Base-by-base conservation (phyloP, 2,888 invertebrate species). In the Torymus texanus region DNA sequence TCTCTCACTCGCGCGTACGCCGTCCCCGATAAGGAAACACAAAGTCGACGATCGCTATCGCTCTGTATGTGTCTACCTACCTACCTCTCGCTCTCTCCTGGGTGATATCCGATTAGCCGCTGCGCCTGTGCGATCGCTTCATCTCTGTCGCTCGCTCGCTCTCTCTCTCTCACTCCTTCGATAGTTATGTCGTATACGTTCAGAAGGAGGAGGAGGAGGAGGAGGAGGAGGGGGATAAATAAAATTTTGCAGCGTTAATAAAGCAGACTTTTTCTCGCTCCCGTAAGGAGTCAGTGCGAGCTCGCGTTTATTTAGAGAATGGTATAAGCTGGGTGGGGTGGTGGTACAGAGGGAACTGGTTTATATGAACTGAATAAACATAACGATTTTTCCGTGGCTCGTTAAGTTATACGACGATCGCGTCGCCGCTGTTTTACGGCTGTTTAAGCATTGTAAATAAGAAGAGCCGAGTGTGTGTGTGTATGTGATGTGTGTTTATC, bases 161-260 rank as follows among this genome's bases (percentile, higher is more conserved):
- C 50, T 10, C 16, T 2, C 11, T 12, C 12, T 58, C 11, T 21
- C 21, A n/a, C n/a, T n/a, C n/a, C n/a, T n/a, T 41, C 21, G 65
- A 62, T 66, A 55, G 62, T 24, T 29, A 67, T 50, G 41, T 14
- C 53, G 1, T n/a, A 51, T 55, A 18, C 21, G 21, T 21, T 21
- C 21, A 21, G 21, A 21, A 21, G 21, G 21, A 21, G 2, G 21
- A 21, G 21, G 2, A 21, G 53, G 24, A 14, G 51, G 67, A 75
- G 21, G 21, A 21, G 2, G 21, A 21, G 21, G 2, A 21, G 53
- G 24, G 16, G 51, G 67, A 75, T 78, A 66, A 79, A 81, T 79
- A 76, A 81, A 79, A 79, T 67, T 79, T 81, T 75, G 76, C 77
- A 72, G 72, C 77, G 13, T 41, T 51, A 74, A 78, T 81, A 81